phyloP scores from a whole-genome alignment of 2,797 vertebrate species.

The Semotilus atromaculatus region DNA sequence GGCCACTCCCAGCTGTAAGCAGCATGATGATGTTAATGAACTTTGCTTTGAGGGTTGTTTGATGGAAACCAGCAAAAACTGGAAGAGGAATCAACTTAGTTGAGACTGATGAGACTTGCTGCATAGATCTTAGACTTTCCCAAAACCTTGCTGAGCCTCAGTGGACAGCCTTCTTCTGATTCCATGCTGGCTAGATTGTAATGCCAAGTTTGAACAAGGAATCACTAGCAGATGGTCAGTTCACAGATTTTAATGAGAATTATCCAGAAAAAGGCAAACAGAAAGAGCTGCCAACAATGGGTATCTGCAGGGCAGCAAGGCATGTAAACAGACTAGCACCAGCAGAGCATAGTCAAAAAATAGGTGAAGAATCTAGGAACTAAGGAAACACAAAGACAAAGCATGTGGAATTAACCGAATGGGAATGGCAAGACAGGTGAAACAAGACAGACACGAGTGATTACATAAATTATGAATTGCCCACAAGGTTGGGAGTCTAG shows the following conservation, averaged over 20 bases:
- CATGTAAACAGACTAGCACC: neutral
- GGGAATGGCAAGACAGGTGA: neutral
- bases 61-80: conserved; percentile 3
- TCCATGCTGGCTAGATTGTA: neutral
- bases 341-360: neutral
- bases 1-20: neutral
- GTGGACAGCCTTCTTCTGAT: neutral
- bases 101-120: neutral
- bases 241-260: neutral
- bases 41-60: neutral
- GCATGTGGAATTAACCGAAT: neutral
- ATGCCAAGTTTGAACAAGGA: conserved; percentile 1
- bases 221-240: neutral
- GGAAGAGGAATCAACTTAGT: neutral
- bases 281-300: neutral
- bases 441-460: neutral
- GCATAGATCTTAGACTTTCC: neutral
- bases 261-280: conserved; percentile 18
- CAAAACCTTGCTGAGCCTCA: neutral
- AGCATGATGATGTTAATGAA: neutral
- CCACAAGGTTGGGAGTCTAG: too few relatives aligned
- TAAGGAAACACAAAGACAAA: neutral
- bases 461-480: neutral
- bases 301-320: neutral
- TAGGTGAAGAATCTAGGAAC: neutral